phyloP scores from a whole-genome alignment of 2,113 vertebrate genomes.

The Edolisoma coerulescens region DNA sequence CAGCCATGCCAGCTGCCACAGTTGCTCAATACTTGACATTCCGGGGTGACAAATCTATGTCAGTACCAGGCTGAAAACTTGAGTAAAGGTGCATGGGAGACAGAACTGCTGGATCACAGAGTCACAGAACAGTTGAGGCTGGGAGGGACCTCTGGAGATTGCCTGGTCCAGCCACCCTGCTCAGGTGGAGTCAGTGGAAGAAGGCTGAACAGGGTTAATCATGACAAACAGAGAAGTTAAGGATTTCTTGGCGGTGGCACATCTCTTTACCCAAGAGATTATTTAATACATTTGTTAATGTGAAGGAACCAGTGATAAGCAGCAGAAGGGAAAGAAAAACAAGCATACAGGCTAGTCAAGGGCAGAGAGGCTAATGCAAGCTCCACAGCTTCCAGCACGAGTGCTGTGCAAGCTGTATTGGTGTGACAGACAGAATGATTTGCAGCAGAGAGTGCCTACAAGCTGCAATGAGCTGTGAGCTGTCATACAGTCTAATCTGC shows the following conservation, averaged over 20 bases:
- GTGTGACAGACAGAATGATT: background rate
- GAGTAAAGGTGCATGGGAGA: background rate
- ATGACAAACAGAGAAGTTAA: background rate
- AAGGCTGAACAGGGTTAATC: background rate
- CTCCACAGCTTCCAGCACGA: background rate
- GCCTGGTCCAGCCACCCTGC: background rate
- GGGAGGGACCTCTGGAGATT: background rate
- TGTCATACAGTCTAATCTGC: background rate
- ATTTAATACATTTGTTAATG: background rate
- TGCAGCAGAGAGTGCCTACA: background rate
- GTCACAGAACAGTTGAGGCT: background rate
- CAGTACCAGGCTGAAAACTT: background rate
- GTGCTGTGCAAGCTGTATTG: background rate
- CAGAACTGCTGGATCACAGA: background rate
- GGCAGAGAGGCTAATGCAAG: background rate
- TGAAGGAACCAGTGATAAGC: background rate
- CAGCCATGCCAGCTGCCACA: background rate
- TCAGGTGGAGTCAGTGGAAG: background rate
- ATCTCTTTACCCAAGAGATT: background rate
- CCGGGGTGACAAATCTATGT: background rate
- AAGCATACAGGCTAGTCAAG: background rate
- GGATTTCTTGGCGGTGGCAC: background rate
- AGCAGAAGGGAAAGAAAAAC: background rate
- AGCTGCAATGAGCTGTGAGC: background rate
- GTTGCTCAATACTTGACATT: background rate